These are phyloP conservation scores for Hesperia comma DNA, from an alignment of 2,888 invertebrate genomes.

Conservation along the genomic window DNA sequence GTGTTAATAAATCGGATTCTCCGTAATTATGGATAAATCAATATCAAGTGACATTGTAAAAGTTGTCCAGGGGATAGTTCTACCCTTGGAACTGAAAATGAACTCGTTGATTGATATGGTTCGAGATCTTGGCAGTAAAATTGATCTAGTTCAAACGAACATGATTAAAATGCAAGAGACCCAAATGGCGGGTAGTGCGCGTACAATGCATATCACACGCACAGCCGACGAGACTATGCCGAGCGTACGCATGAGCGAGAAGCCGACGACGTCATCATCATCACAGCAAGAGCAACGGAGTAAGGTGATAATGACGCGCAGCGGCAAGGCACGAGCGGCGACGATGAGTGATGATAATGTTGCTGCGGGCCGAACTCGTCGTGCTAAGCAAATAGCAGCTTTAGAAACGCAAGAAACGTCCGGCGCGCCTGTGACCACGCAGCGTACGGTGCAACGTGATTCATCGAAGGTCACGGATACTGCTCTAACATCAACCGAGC, in stretches of 20 bases:
- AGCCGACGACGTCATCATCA: not conserved
- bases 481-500: too few relatives aligned
- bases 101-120: not conserved
- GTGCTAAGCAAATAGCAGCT: too few relatives aligned
- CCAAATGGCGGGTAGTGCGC: not conserved
- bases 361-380: too few relatives aligned
- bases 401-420: too few relatives aligned
- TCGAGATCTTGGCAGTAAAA: too few relatives aligned
- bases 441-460: not conserved
- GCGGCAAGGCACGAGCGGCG: not conserved
- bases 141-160: too few relatives aligned
- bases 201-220: not conserved
- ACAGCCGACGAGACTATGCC: too few relatives aligned
- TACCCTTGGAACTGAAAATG: slow-evolving; percentile 6
- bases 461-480: too few relatives aligned
- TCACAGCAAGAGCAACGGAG: not conserved
- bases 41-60: not conserved
- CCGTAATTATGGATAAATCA: slow-evolving; percentile 4
- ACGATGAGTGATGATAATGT: too few relatives aligned
- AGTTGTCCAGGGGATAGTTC: not conserved
- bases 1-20: too few relatives aligned
- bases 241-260: not conserved
- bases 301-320: slow-evolving; percentile 16
- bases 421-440: not conserved
- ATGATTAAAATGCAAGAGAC: too few relatives aligned